Base-by-base conservation (phyloP, 2,888 invertebrate species). In the Desoria tigrina region DNA sequence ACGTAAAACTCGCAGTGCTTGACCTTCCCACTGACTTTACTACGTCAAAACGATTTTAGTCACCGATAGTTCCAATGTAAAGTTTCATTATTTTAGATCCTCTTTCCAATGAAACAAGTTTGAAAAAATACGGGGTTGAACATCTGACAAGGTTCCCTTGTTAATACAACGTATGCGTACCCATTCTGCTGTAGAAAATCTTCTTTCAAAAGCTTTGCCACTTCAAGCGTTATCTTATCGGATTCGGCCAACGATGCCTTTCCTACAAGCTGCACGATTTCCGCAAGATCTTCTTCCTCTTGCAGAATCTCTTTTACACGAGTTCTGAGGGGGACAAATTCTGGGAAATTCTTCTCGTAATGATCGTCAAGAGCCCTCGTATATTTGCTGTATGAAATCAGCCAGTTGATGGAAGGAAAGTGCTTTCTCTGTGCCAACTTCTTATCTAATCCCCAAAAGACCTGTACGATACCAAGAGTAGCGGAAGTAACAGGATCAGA, bases 161-260 rank as follows among this genome's bases (percentile, higher is more conserved):
- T n/a, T n/a, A n/a, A n/a, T n/a, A n/a, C n/a, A n/a, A n/a, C n/a
- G n/a, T n/a, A n/a, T 51, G 39, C 23, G 53, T 79, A 92, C 83
- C 97, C 95, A 86, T 99, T 99, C 83, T 99, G 99, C 82, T 99
- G 99, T 79, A 99, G 83, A 86, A 98, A 99, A 84, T 99, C 99
- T 81, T 99, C 99, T 81, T 99, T 98, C 71, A 99, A 86, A 77
- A 99, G 84, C 82, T 95, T 96, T 77, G 98, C 97, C 53, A 99
- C 94, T 84, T 99, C 99, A 67, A 99, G 86, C 0, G 98, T 99
- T 81, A 99, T 97, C 84, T 99, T 99, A 83, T 99, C 99, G 28
- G 94, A 90, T 84, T 99, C 99, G 7, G 99, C 98, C 71, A 99
- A 85, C 0, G 97, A 97, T 28, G 95, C 96, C 84, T 99, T 99